Base-by-base conservation (phyloP, 1,140 invertebrate genomes). In the Zaprionus lachaisei region DNA sequence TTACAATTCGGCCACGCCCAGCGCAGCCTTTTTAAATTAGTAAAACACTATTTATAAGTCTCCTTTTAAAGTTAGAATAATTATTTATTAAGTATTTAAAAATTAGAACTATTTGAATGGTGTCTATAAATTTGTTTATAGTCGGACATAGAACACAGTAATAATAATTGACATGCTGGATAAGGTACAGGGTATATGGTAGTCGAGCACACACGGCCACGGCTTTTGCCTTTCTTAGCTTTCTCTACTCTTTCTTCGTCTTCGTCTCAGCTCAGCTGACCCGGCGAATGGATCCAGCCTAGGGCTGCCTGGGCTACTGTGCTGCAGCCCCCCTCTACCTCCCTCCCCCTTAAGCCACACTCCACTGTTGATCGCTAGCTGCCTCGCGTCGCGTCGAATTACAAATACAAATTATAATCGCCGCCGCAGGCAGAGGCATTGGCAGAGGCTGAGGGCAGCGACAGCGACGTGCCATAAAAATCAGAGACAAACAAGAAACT, bases 401-500 rank as follows among this genome's bases (percentile, higher is more conserved):
- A 58, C 71, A 68, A 79, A 71, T 61, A 61, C 72, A 75, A 80
- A 77, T 67, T 79, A 65, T 63, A 71, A 62, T 72, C 71, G 55
- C 24, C 28, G 68, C 34, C 51, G 62, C 26, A 15, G 57, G 34
- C 37, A 62, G 26, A 26, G 5, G 34, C 38, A 5, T 15, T 1
- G 4, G 14, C 12, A 4, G 15, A 7, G 12, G n/a, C 2, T 1
- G 77, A 54, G 28, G 4, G 24, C 14, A 60, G 38, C 38, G 34
- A 60, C n/a, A 55, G 64, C 60, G 80, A 69, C 60, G 44, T 86
- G 82, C 82, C 83, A 84, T 84, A 84, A 85, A 84, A 66, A 73
- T 66, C 72, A 75, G 31, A 75, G 63, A 73, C 26, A 38, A 41
- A 62, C 51, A 56, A 77, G 24, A 87, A 89, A 87, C 70, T 70